Evolutionary conservation across 2,113 vertebrate genomes (phyloP), one percentile per base, ranked within the genome.

Genomic region (Micromys minutus): DNA sequence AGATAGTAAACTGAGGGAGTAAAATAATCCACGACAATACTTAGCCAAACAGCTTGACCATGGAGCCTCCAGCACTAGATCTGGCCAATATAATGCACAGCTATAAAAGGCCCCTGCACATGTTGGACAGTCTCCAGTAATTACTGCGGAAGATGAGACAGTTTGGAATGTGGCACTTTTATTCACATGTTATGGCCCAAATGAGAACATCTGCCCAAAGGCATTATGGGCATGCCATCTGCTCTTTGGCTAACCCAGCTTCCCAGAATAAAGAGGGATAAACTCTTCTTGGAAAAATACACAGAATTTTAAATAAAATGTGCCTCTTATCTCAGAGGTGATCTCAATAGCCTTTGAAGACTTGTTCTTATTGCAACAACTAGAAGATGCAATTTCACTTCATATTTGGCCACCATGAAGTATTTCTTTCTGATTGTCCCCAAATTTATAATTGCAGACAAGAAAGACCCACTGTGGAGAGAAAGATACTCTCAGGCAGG

Each of bases 201-300:
- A 97, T 94, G 95, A 97, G 97, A 97, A 97, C 94, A 97, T 96
- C 97, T 97, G 94, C 93, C 97, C 94, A 92, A 95, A 95, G 72
- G 96, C 93, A 85, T 96, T 94, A 92, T 94, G 93, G 92, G 59
- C 80, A 96, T 67, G 59, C 97, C 97, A 97, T 97, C 97, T 97
- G 97, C 95, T 93, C 67, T 97, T 96, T 97, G 96, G 95, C 92
- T 85, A 63, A 94, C 93, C 94, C 94, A 93, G 85, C 88, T 67
- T 93, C 52, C 89, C 92, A 93, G 39, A 85, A 72, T 93, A 87
- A 95, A 93, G 42, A 96, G 39, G 94, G 96, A 93, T 93, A 81
- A 94, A 92, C 52, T 90, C 59, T 92, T 91, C 80, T 67, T 79
- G 65, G 17, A 93, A 26, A 97, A 87, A 96, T 50, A 31, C 52